Conservation (phyloP, 2,888 invertebrate genomes). For the Cryptocephalus moraei region DNA sequence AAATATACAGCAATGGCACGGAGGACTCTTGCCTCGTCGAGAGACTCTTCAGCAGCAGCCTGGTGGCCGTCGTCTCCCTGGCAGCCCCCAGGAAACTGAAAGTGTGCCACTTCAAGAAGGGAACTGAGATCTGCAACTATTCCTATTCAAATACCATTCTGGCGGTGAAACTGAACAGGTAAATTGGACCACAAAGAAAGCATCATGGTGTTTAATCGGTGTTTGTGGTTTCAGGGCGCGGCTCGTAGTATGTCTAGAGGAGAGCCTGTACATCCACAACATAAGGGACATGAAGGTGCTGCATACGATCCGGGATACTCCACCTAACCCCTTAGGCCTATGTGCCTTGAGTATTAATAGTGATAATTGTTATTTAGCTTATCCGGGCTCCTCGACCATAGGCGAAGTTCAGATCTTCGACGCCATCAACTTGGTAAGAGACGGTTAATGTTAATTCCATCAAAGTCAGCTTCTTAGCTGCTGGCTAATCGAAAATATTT, state of each 20-base stretch:
- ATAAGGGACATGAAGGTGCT: conserved; percentile 96
- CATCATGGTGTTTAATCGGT: too few relatives aligned
- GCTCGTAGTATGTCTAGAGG: conserved; percentile 93
- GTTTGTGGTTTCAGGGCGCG: conserved; percentile 38
- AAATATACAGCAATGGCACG: conserved; percentile 76
- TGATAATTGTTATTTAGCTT: conserved; percentile 90
- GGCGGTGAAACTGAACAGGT: conserved; percentile 90
- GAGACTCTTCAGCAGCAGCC: conserved; percentile 90
- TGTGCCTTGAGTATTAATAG: conserved; percentile 79
- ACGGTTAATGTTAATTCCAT: not conserved
- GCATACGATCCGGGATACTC: conserved; percentile 97
- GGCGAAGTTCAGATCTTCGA: conserved; percentile 97
- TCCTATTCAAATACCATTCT: conserved; percentile 89
- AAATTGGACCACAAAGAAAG: conserved; percentile 25
- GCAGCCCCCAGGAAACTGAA: conserved; percentile 83
- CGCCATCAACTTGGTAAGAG: conserved; percentile 71
- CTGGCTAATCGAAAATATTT: too few relatives aligned
- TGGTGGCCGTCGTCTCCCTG: conserved; percentile 90
- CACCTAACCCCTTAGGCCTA: conserved; percentile 86
- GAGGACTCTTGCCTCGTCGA: conserved; percentile 90
- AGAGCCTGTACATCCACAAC: conserved; percentile 96
- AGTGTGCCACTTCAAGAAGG: conserved; percentile 96
- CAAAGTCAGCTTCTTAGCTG: too few relatives aligned
- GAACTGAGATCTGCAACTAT: conserved; percentile 96
- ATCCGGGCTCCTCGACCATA: conserved; percentile 87